These are phyloP conservation scores for Operophtera brumata DNA, from an alignment of 2,888 invertebrate genomes.

Conservation along the genomic window DNA sequence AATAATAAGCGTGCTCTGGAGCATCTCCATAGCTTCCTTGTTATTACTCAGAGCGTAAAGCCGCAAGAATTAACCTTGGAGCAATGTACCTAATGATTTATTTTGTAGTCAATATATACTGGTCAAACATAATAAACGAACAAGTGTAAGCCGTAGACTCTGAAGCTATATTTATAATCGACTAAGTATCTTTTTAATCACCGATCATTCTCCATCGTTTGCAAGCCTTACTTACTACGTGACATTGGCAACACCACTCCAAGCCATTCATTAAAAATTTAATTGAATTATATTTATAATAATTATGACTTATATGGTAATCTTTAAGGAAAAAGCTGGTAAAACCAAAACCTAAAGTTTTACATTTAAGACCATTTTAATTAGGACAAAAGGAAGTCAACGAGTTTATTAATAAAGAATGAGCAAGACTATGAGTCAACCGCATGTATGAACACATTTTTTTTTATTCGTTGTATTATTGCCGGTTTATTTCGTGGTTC, in stretches of 20 bases:
- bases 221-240: too few relatives aligned
- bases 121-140: slow-evolving; percentile 29
- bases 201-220: too few relatives aligned
- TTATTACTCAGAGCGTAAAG: slow-evolving; percentile 7
- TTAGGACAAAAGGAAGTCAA: too few relatives aligned
- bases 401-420: neutral
- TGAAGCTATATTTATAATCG: neutral
- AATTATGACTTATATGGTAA: neutral
- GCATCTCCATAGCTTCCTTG: neutral
- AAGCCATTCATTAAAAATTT: too few relatives aligned
- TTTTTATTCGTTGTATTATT: neutral
- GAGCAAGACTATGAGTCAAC: neutral
- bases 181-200: too few relatives aligned
- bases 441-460: neutral
- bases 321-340: neutral
- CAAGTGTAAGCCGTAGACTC: slow-evolving; percentile 13
- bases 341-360: neutral
- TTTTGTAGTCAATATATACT: slow-evolving; percentile 37
- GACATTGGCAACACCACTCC: too few relatives aligned
- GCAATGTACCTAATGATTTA: slow-evolving; percentile 40
- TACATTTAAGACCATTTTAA: neutral
- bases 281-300: neutral
- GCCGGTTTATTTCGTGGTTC: too few relatives aligned
- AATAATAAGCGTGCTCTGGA: neutral
- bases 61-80: slow-evolving; percentile 35